Percentiles rank a stretch among this genome's conserved stretches.
These are phyloP conservation scores for Apteryx mantelli DNA, from an alignment of 2,113 vertebrate species.

Conservation along the genomic window DNA sequence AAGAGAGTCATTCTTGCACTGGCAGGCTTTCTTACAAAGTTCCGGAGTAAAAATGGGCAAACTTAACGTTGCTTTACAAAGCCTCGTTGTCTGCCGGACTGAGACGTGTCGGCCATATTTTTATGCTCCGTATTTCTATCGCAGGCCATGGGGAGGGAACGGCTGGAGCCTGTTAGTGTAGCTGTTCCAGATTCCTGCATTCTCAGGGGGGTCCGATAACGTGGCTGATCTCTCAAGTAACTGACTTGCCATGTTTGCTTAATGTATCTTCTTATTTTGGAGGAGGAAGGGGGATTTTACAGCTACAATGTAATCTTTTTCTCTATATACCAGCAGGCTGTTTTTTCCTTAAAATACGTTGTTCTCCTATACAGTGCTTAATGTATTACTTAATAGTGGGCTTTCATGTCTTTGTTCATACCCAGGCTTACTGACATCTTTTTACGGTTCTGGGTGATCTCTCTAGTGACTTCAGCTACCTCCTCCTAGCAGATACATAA, in stretches of 20 bases:
- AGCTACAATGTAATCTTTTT: neutral
- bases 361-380: fast-evolving
- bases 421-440: neutral
- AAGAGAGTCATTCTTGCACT: too few species aligned
- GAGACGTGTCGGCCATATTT: neutral
- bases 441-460: neutral
- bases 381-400: neutral
- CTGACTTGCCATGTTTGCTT: neutral
- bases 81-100: neutral
- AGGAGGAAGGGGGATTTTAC: neutral
- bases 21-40: too few species aligned
- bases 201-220: neutral
- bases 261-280: neutral
- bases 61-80: neutral
- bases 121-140: neutral
- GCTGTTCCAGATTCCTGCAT: fast-evolving
- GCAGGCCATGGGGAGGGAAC: neutral
- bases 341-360: too few species aligned
- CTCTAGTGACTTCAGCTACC: neutral
- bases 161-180: neutral
- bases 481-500: neutral
- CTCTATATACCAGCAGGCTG: neutral
- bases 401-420: fast-evolving
- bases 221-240: neutral
- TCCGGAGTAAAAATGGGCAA: too few species aligned